phyloP scores from a whole-genome alignment of 2,888 invertebrate species.

The Drosophila atripex region DNA sequence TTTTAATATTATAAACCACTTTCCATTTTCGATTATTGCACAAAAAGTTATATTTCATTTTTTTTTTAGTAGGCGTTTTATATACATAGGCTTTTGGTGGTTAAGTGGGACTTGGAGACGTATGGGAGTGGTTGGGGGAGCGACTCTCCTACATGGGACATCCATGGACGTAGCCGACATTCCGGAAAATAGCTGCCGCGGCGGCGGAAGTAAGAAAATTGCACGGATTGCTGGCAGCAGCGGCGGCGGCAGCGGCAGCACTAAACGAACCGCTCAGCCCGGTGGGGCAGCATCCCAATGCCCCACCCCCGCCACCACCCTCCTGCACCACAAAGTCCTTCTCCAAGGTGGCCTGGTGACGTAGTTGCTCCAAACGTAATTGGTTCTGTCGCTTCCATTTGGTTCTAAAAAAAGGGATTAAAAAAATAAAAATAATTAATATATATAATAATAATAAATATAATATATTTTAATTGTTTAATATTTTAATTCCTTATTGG shows the following conservation, averaged over 20 bases:
- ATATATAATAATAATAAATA: no score
- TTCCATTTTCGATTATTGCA: constrained; percentile 59
- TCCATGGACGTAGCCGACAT: constrained; percentile 90
- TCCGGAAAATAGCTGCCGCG: constrained; percentile 88
- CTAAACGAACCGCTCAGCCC: constrained; percentile 78
- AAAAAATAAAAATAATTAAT: background rate
- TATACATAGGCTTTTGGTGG: constrained; percentile 55
- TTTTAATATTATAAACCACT: background rate
- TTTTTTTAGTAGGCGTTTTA: constrained; percentile 31
- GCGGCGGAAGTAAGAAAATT: constrained; percentile 88
- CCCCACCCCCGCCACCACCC: constrained; percentile 67
- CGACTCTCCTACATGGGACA: constrained; percentile 86
- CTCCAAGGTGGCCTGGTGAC: constrained; percentile 92
- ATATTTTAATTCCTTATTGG: no score
- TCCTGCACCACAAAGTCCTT: constrained; percentile 86
- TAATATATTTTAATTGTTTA: no score
- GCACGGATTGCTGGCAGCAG: constrained; percentile 84
- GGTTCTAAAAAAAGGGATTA: constrained; percentile 85
- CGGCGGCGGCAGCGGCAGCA: constrained; percentile 72
- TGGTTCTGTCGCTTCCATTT: constrained; percentile 96
- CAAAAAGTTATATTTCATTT: constrained; percentile 44
- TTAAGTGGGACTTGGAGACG: constrained; percentile 14
- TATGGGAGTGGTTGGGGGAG: background rate
- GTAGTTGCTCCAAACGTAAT: constrained; percentile 91
- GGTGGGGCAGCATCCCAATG: constrained; percentile 82